Evolutionary conservation across 1,140 invertebrate species (phyloP).

Genomic region (Calliphora vicina): DNA sequence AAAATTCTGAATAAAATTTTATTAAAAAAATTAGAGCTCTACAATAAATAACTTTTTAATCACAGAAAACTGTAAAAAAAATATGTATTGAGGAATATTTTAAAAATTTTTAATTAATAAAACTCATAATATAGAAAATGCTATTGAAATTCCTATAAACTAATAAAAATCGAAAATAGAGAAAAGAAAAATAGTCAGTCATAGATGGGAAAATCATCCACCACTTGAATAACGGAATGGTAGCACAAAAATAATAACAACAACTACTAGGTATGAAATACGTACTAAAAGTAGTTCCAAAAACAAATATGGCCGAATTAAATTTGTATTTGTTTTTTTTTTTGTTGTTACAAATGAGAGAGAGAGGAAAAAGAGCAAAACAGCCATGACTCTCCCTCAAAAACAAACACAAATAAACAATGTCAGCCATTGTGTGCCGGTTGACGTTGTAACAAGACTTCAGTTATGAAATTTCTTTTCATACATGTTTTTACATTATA

Average conservation of each 20-base stretch:
- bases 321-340: not conserved
- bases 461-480: too few species aligned
- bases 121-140: too few species aligned
- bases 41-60: too few species aligned
- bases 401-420: not conserved
- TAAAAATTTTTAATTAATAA: too few species aligned
- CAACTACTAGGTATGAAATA: not conserved
- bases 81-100: too few species aligned
- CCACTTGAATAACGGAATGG: not conserved
- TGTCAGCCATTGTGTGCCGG: not conserved
- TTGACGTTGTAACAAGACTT: not conserved
- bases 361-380: not conserved
- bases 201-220: not conserved
- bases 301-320: conserved; percentile 28
- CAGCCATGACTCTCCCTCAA: not conserved
- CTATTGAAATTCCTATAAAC: too few species aligned
- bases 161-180: too few species aligned
- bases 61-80: too few species aligned
- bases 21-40: too few species aligned
- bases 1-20: too few species aligned
- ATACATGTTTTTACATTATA: too few species aligned
- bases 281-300: conserved; percentile 8
- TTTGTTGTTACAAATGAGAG: not conserved
- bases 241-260: not conserved
- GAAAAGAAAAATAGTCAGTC: too few species aligned